Percentiles rank a stretch among this genome's conserved stretches.
Evolutionary conservation across 2,113 vertebrate genomes (phyloP).

Genomic region (Chinchilla lanigera): DNA sequence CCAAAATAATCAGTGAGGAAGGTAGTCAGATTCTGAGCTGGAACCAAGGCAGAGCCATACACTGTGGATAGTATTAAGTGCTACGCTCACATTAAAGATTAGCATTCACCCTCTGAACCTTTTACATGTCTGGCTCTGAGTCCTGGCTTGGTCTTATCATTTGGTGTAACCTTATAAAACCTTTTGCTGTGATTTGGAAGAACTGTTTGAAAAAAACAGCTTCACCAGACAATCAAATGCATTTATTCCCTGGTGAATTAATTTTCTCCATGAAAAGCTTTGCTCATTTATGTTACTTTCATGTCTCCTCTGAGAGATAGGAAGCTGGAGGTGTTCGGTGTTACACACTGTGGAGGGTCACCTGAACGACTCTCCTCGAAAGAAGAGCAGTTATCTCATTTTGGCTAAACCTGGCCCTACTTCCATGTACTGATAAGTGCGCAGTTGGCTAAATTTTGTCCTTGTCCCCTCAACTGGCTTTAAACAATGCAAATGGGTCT

Average conservation of each 20-base stretch:
- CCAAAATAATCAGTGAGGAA: neutral
- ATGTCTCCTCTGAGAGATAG: neutral
- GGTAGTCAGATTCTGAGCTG: neutral
- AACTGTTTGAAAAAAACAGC: neutral
- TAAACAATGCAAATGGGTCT: too few relatives aligned
- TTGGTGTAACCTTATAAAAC: neutral
- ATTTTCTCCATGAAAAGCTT: slow-evolving; percentile 28
- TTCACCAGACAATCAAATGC: neutral
- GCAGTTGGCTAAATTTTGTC: too few relatives aligned
- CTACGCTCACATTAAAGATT: neutral
- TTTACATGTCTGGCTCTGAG: neutral
- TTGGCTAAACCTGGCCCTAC: too few relatives aligned
- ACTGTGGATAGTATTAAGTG: neutral
- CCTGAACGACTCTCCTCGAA: too few relatives aligned
- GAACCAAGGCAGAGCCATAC: neutral
- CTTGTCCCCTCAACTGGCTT: too few relatives aligned
- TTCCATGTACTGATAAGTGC: too few relatives aligned
- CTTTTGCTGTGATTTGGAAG: slow-evolving; percentile 16
- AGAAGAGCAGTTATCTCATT: too few relatives aligned
- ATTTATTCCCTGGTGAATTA: neutral
- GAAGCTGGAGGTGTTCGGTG: neutral
- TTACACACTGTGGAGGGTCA: too few relatives aligned
- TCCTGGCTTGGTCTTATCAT: neutral
- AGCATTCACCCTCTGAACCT: neutral
- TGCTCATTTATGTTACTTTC: neutral